These are phyloP conservation scores for Papilio protenor DNA, from an alignment of 2,888 invertebrate species.

Conservation along the genomic window DNA sequence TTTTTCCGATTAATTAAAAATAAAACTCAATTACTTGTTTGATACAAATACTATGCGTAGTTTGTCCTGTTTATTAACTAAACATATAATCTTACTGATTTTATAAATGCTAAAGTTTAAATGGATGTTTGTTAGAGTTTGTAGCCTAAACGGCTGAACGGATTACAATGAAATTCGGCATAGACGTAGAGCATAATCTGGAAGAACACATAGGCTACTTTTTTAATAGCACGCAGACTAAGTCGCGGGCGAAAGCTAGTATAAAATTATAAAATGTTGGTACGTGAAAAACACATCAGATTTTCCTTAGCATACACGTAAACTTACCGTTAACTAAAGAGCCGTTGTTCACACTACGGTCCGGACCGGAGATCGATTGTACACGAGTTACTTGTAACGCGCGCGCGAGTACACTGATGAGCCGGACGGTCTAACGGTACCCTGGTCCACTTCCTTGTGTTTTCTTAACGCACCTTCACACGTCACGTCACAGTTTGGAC, in stretches of 20 bases:
- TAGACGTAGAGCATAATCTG: too few species aligned
- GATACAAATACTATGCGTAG: too few species aligned
- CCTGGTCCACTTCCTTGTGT: constrained; percentile 67
- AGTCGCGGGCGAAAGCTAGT: too few species aligned
- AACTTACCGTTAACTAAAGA: constrained; percentile 45
- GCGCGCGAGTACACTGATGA: constrained; percentile 67
- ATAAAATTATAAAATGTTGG: too few species aligned
- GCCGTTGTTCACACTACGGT: constrained; percentile 56
- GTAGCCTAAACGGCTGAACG: too few species aligned
- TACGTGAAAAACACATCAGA: not conserved
- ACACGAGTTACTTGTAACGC: constrained; percentile 62
- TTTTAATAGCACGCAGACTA: too few species aligned
- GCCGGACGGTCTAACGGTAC: constrained; percentile 68
- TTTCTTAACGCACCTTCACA: constrained; percentile 47
- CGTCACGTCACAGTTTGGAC: constrained; percentile 21
- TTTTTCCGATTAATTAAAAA: not conserved
- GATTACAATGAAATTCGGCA: too few species aligned
- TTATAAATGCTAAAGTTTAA: too few species aligned
- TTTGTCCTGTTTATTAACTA: too few species aligned
- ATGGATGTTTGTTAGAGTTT: too few species aligned
- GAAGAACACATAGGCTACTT: too few species aligned
- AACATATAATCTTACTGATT: too few species aligned
- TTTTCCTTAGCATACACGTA: constrained; percentile 1
- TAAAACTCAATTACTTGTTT: not conserved
- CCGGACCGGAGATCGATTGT: constrained; percentile 38